phyloP scores from a whole-genome alignment of 1,140 invertebrate genomes.

The Musca vetustissima region DNA sequence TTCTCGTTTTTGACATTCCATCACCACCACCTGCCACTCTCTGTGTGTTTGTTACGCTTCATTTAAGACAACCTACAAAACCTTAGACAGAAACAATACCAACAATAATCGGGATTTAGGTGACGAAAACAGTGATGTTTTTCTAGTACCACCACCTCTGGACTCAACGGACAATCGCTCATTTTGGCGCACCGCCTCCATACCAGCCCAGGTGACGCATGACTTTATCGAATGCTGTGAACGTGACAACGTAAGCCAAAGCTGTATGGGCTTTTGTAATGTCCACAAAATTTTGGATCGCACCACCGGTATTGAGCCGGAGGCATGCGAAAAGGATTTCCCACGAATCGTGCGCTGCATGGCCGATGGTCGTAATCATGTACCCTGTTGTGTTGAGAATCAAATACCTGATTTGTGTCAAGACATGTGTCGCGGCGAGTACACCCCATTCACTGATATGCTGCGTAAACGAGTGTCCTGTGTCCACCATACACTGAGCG shows the following conservation, averaged over 20 bases:
- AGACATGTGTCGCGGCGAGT: constrained; percentile 81
- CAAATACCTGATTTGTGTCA: constrained; percentile 80
- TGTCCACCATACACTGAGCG: constrained; percentile 77
- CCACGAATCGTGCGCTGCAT: constrained; percentile 73
- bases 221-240: constrained; percentile 79
- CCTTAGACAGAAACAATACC: constrained; percentile 1
- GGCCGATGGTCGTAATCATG: constrained; percentile 79
- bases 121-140: constrained; percentile 58
- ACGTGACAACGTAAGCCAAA: constrained; percentile 64
- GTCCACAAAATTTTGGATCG: constrained; percentile 80
- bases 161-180: constrained; percentile 54
- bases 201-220: constrained; percentile 58
- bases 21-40: too few relatives aligned
- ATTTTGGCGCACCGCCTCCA: constrained; percentile 43
- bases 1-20: constrained; percentile 3
- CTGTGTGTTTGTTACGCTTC: background rate
- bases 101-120: constrained; percentile 34
- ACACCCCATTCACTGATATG: constrained; percentile 78
- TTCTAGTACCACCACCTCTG: constrained; percentile 52
- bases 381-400: constrained; percentile 79
- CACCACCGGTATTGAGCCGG: constrained; percentile 74
- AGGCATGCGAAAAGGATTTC: constrained; percentile 76
- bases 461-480: constrained; percentile 82
- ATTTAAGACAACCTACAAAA: constrained; percentile 39
- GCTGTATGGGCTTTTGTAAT: constrained; percentile 78